phyloP scores from a whole-genome alignment of 2,797 vertebrate genomes.

The Fundulus diaphanus region DNA sequence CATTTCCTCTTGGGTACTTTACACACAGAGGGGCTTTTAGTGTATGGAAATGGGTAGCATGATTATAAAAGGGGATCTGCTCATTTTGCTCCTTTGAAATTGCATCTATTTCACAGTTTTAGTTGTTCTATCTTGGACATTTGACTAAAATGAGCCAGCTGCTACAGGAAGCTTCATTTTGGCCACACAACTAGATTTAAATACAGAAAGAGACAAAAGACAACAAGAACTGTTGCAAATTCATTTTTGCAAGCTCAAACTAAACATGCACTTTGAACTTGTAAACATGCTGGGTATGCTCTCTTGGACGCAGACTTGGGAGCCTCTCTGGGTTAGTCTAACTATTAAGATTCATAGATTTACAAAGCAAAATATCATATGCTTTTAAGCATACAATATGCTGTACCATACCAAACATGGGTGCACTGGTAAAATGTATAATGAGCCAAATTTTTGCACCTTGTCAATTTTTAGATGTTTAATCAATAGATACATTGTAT shows the following conservation, averaged over 20 bases:
- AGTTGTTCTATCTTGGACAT: not conserved
- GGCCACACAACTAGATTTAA: not conserved
- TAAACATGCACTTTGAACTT: not conserved
- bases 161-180: not conserved
- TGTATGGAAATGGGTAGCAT: not conserved
- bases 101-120: not conserved
- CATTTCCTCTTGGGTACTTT: not conserved
- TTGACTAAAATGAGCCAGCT: not conserved
- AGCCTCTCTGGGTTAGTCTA: not conserved
- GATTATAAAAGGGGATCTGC: not conserved
- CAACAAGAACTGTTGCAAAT: not conserved
- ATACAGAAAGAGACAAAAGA: not conserved
- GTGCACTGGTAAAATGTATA: not conserved
- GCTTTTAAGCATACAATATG: not conserved
- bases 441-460: conserved; percentile 27
- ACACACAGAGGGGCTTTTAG: not conserved
- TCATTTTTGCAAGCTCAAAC: not conserved
- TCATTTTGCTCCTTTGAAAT: not conserved
- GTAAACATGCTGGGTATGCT: not conserved
- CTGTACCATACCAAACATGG: not conserved
- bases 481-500: conserved; percentile 44
- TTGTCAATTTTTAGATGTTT: conserved; percentile 26
- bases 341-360: not conserved
- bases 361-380: not conserved
- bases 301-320: not conserved